phyloP scores from a whole-genome alignment of 2,797 vertebrate species.

The Hipposideros larvatus region DNA sequence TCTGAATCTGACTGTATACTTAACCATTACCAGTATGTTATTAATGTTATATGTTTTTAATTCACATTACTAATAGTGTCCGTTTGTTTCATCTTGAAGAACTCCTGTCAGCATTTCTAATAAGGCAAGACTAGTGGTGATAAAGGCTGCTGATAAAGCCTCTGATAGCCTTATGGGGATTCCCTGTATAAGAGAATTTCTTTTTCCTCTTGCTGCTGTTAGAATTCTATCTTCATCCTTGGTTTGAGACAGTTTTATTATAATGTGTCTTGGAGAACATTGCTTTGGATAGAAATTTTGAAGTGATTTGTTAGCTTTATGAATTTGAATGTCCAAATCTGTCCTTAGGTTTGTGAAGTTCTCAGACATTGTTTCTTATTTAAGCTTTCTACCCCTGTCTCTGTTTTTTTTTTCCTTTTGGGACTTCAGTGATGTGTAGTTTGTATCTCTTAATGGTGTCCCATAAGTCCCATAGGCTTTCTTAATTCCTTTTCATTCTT shows the following conservation, averaged over 20 bases:
- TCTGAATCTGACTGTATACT: neutral
- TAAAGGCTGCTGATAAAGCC: neutral
- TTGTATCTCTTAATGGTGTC: neutral
- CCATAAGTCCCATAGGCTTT: neutral
- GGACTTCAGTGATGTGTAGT: neutral
- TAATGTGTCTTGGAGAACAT: neutral
- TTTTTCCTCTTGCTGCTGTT: neutral
- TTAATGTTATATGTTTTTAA: neutral
- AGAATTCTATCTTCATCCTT: neutral
- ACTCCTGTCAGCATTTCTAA: slow-evolving; percentile 19
- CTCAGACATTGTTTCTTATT: slow-evolving; percentile 18
- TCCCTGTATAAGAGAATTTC: neutral
- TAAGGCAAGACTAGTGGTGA: neutral
- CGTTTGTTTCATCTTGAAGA: slow-evolving; percentile 39
- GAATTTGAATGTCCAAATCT: neutral
- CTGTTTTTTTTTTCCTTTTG: neutral
- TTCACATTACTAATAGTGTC: slow-evolving; percentile 1
- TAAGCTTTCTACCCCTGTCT: neutral
- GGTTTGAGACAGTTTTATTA: neutral
- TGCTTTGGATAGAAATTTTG: slow-evolving; percentile 12
- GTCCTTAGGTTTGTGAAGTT: neutral
- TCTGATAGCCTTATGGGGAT: neutral
- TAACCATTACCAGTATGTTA: neutral
- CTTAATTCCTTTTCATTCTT: neutral
- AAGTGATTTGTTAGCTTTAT: neutral